Conservation (phyloP, 2,888 invertebrate species). For the Microplitis deprimator region DNA sequence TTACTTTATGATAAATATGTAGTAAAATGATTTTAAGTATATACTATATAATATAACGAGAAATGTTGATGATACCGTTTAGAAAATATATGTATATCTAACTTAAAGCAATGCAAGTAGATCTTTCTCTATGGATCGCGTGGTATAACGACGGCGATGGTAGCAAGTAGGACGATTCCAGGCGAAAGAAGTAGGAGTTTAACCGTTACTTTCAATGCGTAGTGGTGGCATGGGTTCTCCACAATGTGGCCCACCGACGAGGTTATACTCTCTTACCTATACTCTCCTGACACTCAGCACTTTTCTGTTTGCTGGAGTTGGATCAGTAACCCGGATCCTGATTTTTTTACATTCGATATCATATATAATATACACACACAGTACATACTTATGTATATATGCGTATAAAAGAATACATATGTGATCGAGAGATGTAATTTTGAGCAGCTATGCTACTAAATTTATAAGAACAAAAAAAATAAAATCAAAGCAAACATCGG, state of each 20-base stretch:
- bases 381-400: neutral
- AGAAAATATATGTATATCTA: neutral
- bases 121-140: conserved; percentile 2
- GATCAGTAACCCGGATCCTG: conserved; percentile 18
- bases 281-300: conserved; percentile 28
- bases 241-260: conserved; percentile 27
- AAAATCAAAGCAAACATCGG: neutral
- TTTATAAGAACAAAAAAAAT: neutral
- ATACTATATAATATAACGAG: neutral
- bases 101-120: neutral
- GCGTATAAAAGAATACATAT: neutral
- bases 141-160: conserved; percentile 25
- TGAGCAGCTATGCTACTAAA: conserved; percentile 4
- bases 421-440: neutral
- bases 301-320: conserved; percentile 18
- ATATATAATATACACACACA: neutral
- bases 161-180: conserved; percentile 58
- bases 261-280: conserved; percentile 12
- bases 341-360: conserved; percentile 6
- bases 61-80: conserved; percentile 13
- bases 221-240: conserved; percentile 39
- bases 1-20: neutral
- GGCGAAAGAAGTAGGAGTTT: conserved; percentile 49
- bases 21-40: neutral
- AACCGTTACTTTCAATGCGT: conserved; percentile 57